Base-by-base conservation (phyloP, 1,140 invertebrate species). In the Drosophila biarmipes region DNA sequence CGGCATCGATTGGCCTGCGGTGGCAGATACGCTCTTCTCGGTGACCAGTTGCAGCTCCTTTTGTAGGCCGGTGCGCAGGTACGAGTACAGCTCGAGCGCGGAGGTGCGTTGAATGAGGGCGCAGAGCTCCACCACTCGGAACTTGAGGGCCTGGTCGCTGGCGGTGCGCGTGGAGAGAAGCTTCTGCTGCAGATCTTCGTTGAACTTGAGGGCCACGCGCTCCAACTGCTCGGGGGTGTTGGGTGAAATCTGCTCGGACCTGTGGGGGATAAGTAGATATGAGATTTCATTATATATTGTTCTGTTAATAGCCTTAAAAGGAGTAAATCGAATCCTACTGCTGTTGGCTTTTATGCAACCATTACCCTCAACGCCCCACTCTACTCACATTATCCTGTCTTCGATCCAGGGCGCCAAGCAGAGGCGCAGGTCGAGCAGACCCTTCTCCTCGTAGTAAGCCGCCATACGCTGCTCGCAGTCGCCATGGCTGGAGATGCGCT, bases 351-450 rank as follows among this genome's bases (percentile, higher is more conserved):
- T 5, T 27, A 35, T 31, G 31, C 10, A 10, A 53, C 58, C 21
- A 19, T 6, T 35, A 31, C 17, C 7, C 17, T 45, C 37, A 24
- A 35, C 14, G 0, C n/a, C 10, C 14, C 10, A 11, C 37, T 21
- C 75, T 91, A 91, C 91, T 90, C 79, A 90, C 90, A 91, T 91
- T 79, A 92, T 91, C 73, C 78, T 76, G 57, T 91, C 81, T 80
- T 92, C 91, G 66, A 92, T 92, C 91, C 91, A 92, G 55, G 78
- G 71, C 67, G 91, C 91, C 68, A 91, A 78, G 66, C 78, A 80
- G 53, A 89, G 66, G 49, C 91, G 91, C 76, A 92, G 69, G 58
- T 92, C 91, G 21, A 80, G 72, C 31, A 91, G 86, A 63, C 90
- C 90, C 74, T 92, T 91, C 69, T 90, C 89, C 58, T 91, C 85